Base-by-base conservation (phyloP, 2,113 vertebrate genomes). In the Apistogramma diplotaenia region DNA sequence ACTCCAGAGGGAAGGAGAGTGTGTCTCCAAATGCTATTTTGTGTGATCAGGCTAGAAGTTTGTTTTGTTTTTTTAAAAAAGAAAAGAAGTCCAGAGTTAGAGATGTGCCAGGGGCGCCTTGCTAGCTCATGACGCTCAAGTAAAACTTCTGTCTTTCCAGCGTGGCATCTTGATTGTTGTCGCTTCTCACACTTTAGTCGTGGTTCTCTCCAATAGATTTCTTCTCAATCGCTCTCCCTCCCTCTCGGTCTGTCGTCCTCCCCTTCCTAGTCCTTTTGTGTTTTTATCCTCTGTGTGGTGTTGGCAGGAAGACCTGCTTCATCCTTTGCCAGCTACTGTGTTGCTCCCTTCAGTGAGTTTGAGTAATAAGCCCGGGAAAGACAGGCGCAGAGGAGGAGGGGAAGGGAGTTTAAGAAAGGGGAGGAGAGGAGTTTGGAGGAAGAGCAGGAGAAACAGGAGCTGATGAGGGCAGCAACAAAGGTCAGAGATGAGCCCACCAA, bases 301-400 rank as follows among this genome's bases (percentile, higher is more conserved):
- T 84, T 91, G 85, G 92, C 91, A 89, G 85, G 76, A 81, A 65
- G 86, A 79, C 43, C 56, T 1, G 71, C 83, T 91, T 94, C 89
- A 92, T 91, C 90, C 74, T 87, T 74, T 92, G 91, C 92, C 88
- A 90, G 91, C 83, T 83, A 85, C 86, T 87, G 92, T 89, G 82
- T 40, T 84, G 85, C 85, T 91, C 74, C 79, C 76, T 86, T 85
- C 80, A 86, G 77, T 57, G 83, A 83, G 70, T 85, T 78, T 74
- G 87, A 93, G 91, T 87, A 92, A 92, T 87, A 88, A 91, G 77
- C 80, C 88, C 37, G 13, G 29, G 82, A 72, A 79, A 74, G 74
- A 62, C 84, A 87, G 80, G 85, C 78, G 74, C 81, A 40, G 61
- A 57, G 84, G 61, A 70, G 62, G 77, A 81, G 83, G 87, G 87